A percentile compares a stretch with the other conserved stretches of the same genome.
Evolutionary conservation across 2,113 vertebrate species (phyloP).

Genomic region (Hipposideros armiger): DNA sequence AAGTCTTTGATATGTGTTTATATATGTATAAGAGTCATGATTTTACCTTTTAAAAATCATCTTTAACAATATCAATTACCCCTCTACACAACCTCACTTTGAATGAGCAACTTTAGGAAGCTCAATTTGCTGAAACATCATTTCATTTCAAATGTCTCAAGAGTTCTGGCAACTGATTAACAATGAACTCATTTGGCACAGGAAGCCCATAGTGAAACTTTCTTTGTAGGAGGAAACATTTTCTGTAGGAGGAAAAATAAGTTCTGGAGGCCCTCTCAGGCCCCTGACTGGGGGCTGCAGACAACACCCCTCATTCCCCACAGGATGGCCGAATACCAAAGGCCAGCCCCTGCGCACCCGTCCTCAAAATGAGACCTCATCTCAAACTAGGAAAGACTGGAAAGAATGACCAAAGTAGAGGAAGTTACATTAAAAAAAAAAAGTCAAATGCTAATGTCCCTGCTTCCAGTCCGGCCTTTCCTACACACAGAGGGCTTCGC

Average conservation of each 20-base stretch:
- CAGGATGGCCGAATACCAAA: not conserved
- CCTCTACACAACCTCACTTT: not conserved
- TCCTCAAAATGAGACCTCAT: not conserved
- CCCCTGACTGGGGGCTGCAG: not conserved
- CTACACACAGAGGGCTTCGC: not conserved
- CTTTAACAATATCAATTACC: not conserved
- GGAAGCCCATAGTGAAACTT: slow-evolving; percentile 21
- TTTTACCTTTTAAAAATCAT: not conserved
- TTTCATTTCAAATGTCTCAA: not conserved
- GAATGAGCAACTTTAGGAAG: not conserved
- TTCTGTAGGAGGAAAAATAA: not conserved
- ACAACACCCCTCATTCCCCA: not conserved
- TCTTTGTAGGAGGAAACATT: not conserved
- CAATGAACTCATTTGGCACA: not conserved
- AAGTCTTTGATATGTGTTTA: not conserved
- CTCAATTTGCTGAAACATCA: slow-evolving; percentile 34
- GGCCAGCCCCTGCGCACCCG: not conserved
- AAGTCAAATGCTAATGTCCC: not conserved
- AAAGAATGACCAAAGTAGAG: not conserved
- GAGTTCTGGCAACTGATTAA: slow-evolving; percentile 29
- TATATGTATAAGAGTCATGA: not conserved
- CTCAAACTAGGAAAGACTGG: not conserved
- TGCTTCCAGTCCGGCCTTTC: not conserved
- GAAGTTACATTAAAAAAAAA: not conserved
- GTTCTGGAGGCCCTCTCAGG: not conserved